phyloP scores from a whole-genome alignment of 2,888 invertebrate species.

The Xanthorhoe designata region DNA sequence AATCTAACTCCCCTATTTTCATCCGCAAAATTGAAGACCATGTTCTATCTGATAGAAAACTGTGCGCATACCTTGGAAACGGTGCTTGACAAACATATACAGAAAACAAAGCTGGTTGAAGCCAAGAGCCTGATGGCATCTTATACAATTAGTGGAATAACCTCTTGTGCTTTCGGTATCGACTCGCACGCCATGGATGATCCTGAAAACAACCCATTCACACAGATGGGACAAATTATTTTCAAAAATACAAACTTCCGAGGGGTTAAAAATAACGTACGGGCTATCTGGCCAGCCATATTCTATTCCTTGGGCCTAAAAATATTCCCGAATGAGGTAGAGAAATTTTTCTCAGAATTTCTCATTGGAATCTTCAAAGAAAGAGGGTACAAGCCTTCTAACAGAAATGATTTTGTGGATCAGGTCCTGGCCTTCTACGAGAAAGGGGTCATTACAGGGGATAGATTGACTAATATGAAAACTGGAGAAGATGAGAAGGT shows the following conservation, averaged over 20 bases:
- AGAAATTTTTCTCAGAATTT: conserved; percentile 60
- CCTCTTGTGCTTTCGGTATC: conserved; percentile 65
- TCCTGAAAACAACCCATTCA: conserved; percentile 54
- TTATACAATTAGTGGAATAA: conserved; percentile 66
- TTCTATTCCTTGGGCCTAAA: conserved; percentile 58
- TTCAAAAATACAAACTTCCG: conserved; percentile 50
- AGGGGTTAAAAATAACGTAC: conserved; percentile 50
- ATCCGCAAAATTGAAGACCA: conserved; percentile 68
- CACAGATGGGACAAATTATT: conserved; percentile 52
- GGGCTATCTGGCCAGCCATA: conserved; percentile 64
- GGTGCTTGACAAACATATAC: conserved; percentile 51
- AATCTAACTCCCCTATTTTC: conserved; percentile 69
- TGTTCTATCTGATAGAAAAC: conserved; percentile 66
- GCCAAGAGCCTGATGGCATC: conserved; percentile 53
- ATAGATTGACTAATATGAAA: conserved; percentile 56
- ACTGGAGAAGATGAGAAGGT: conserved; percentile 48
- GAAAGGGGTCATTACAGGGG: conserved; percentile 55
- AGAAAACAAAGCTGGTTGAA: conserved; percentile 47
- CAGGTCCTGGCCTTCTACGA: conserved; percentile 57
- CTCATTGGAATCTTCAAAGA: conserved; percentile 53
- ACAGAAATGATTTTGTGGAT: conserved; percentile 65
- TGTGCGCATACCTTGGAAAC: conserved; percentile 59
- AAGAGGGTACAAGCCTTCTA: conserved; percentile 52
- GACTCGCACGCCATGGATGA: conserved; percentile 59
- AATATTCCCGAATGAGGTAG: conserved; percentile 50